Conservation (phyloP, 2,113 vertebrate genomes). For the Irena cyanogastra region DNA sequence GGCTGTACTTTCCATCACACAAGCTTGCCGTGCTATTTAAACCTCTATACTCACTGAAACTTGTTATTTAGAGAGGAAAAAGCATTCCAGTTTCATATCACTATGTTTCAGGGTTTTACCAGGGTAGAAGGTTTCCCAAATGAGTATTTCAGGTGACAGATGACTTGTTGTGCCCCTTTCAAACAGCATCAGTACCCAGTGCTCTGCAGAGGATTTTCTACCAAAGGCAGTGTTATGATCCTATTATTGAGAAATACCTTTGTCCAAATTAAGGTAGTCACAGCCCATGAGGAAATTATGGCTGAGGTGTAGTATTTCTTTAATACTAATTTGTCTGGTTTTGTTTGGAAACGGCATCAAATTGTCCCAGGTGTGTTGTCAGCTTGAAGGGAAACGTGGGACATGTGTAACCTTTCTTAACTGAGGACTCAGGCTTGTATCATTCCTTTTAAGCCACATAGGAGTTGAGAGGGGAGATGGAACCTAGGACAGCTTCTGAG, state of each 20-base stretch:
- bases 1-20: background rate
- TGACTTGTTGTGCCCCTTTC: background rate
- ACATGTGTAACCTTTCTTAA: background rate
- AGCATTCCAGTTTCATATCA: background rate
- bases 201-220: background rate
- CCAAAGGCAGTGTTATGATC: background rate
- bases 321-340: background rate
- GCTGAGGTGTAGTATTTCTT: background rate
- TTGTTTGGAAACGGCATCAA: slow-evolving; percentile 17
- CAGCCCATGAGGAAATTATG: slow-evolving; percentile 19
- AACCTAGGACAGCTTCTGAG: background rate
- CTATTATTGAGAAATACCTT: background rate
- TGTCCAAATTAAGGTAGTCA: background rate
- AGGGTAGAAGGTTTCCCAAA: background rate
- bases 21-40: background rate
- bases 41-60: background rate
- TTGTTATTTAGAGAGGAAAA: background rate
- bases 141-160: background rate
- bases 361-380: background rate
- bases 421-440: background rate
- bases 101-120: slow-evolving; percentile 1
- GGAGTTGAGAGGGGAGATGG: background rate
- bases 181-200: background rate
- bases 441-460: background rate
- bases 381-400: background rate